Base-by-base conservation (phyloP, 2,888 invertebrate genomes). In the Sympetrum striolatum region DNA sequence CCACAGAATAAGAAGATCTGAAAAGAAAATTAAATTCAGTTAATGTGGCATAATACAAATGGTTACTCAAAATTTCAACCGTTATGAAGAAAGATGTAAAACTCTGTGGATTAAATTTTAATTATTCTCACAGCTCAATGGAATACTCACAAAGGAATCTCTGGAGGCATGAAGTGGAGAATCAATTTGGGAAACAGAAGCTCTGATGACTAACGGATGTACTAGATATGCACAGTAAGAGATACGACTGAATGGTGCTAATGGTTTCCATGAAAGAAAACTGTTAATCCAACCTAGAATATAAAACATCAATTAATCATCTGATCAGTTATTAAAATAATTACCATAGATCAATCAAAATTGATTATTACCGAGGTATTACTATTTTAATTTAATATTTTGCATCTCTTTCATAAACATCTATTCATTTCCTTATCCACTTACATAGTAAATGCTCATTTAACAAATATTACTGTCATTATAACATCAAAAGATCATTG, bases 191-290 rank as follows among this genome's bases (percentile, higher is more conserved):
- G 95, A 93, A 81, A 96, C 93, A 91, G 95, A 92, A 0, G 93
- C 92, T 15, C 95, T 93, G 31, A 97, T 97, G 92, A 97, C 95
- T 92, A 97, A 96, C 18, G 98, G 97, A 94, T 98, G 98, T 90
- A 97, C 96, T 91, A 99, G 96, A 94, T 99, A 99, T 58, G 98
- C 98, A 94, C 98, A 98, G 94, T 98, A 99, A 2, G 99, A 98
- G 91, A 99, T 96, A 90, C 98, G 95, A 92, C 98, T 98, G 90
- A 99, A 95, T 0, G 99, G 99, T 92, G 98, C 95, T 92, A 98
- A 96, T 0, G 97, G 96, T 90, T 96, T 96, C 94, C 97, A 97
- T 0, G 98, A 97, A 80, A 99, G 95, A 90, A 98, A 94, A 0
- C 95, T 95, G 94, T 98, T 97, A 90, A 98, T 95, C 82, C 97